Conservation (phyloP, 1,140 invertebrate genomes). For the Macrocentrus cingulum region DNA sequence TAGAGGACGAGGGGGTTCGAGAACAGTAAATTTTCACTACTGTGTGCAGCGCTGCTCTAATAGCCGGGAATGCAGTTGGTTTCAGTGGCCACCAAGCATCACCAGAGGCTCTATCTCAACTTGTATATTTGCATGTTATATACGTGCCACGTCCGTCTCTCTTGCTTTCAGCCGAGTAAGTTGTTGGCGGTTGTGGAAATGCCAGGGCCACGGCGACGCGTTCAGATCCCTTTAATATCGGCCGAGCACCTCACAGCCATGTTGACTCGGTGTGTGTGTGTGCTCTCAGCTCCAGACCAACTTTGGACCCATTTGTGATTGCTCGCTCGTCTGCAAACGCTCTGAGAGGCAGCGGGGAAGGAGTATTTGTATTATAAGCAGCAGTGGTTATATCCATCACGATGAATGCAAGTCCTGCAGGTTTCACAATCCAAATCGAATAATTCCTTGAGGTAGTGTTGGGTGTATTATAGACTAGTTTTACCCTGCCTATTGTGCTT, state of each 20-base stretch:
- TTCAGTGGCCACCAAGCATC: constrained; percentile 50
- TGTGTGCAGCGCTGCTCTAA: constrained; percentile 55
- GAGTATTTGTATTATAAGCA: constrained; percentile 12
- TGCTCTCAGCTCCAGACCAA: background rate
- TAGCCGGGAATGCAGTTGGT: constrained; percentile 57
- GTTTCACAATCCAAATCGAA: constrained; percentile 31
- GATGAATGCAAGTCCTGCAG: no score
- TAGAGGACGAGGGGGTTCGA: constrained; percentile 58
- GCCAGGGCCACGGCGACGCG: constrained; percentile 24
- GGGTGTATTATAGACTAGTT: no score
- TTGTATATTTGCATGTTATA: background rate
- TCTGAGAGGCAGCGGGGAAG: background rate
- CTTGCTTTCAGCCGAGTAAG: constrained; percentile 37
- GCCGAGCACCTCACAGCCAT: constrained; percentile 26
- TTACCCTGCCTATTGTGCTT: background rate
- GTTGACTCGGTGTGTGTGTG: background rate
- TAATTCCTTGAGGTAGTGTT: constrained; percentile 17
- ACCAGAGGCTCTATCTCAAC: constrained; percentile 3
- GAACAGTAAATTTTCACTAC: constrained; percentile 61
- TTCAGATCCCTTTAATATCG: constrained; percentile 45
- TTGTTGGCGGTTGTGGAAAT: constrained; percentile 52
- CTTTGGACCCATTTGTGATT: constrained; percentile 15
- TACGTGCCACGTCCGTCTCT: constrained; percentile 14
- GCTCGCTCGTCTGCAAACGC: constrained; percentile 13
- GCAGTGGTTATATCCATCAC: background rate